Evolutionary conservation across 2,113 vertebrate species (phyloP), one percentile per base, ranked within the genome.

Genomic region (Mellivora capensis): DNA sequence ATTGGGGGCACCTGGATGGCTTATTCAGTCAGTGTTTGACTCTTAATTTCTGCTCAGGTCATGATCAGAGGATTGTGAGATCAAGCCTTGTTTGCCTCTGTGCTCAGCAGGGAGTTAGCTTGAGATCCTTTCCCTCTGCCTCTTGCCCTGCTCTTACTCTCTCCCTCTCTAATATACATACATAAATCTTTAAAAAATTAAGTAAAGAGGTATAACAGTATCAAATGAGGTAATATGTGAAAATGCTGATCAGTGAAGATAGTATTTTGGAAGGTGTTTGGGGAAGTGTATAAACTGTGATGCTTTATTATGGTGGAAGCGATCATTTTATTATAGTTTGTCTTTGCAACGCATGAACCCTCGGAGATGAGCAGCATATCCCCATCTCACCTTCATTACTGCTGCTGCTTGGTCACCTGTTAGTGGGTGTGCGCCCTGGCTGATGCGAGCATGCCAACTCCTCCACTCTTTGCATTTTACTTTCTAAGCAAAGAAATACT

Each of bases 361-460:
- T 37, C 64, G 25, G 72, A 80, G 39, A 62, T 39, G 25, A 80
- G 62, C 44, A 42, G 7, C 4, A 31, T n/a, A 17, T 37, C 47
- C 29, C 52, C 54, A 44, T 81, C 72, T 87, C 6, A 44, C 13
- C 47, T 88, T 77, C 39, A 37, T 31, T 15, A 20, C 13, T 27
- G 9, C 74, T n/a, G n/a, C 54, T 42, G 20, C 7, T 6, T 49
- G 15, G 62, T 54, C 47, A 21, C 9, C 42, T 15, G 23, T 44
- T 39, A 9, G 18, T 87, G 72, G 54, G 10, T 1, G 0, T 81
- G 39, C 42, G 17, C 47, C 0, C 44, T 74, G 71, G 62, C 47
- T 27, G 13, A 17, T n/a, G 37, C 2, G 1, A 3, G 17, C 31
- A 4, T 8, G 17, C 57, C n/a, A 62, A 10, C 10, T 34, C n/a